Evolutionary conservation across 2,888 invertebrate genomes (phyloP).

Genomic region (Lasioglossum calceatum): DNA sequence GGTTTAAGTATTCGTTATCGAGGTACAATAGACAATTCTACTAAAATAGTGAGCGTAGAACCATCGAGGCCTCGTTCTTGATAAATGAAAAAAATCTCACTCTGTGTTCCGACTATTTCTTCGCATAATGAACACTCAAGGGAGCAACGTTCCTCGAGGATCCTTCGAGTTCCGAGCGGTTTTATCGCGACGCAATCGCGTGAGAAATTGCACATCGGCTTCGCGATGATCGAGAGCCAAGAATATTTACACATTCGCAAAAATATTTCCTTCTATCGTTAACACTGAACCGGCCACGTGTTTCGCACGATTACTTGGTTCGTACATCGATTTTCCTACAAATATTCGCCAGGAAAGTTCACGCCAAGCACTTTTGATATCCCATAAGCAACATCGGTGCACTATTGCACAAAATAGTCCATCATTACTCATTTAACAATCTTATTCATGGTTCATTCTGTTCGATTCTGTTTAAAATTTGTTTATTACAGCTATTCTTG

Average conservation of each 20-base stretch:
- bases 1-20: too few relatives aligned
- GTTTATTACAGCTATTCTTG: not conserved
- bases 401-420: not conserved
- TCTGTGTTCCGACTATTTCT: not conserved
- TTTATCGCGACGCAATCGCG: conserved; percentile 24
- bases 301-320: not conserved
- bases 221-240: not conserved
- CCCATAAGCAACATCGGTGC: not conserved
- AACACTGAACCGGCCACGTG: not conserved
- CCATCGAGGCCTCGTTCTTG: too few relatives aligned
- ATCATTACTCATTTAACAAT: not conserved
- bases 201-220: conserved; percentile 32
- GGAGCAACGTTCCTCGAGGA: not conserved
- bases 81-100: not conserved
- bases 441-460: not conserved
- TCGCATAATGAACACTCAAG: not conserved
- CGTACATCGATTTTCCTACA: not conserved
- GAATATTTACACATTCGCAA: conserved; percentile 19
- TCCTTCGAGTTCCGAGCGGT: conserved; percentile 30
- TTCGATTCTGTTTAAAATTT: not conserved
- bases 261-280: conserved; percentile 24
- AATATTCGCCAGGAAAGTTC: not conserved
- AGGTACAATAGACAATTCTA: too few relatives aligned
- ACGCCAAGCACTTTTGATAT: not conserved
- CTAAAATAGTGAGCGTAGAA: too few relatives aligned